phyloP scores from a whole-genome alignment of 2,888 invertebrate genomes.

The Carterocephalus palaemon region DNA sequence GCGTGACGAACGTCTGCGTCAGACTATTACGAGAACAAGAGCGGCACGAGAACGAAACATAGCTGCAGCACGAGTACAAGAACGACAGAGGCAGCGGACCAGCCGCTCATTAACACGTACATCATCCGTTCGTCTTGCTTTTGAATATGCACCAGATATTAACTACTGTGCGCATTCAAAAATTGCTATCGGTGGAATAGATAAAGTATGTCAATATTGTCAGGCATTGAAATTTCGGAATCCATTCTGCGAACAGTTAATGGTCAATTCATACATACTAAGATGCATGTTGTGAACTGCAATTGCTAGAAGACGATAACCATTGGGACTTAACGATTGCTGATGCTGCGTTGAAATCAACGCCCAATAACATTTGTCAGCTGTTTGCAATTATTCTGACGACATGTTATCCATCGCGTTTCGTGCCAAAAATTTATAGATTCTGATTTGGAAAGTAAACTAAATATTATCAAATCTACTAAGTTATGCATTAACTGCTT shows the following conservation, averaged over 20 bases:
- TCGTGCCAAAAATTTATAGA: too few species aligned
- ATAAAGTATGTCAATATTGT: conserved; percentile 35
- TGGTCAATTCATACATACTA: conserved; percentile 6
- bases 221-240: conserved; percentile 28
- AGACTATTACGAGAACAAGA: conserved; percentile 35
- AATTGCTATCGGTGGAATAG: conserved; percentile 33
- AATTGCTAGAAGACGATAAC: too few species aligned
- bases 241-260: too few species aligned
- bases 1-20: conserved; percentile 35
- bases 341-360: too few species aligned
- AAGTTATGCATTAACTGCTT: too few species aligned
- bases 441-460: too few species aligned
- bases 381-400: too few species aligned
- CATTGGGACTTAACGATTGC: too few species aligned
- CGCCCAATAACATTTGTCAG: too few species aligned
- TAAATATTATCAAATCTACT: too few species aligned
- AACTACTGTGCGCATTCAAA: conserved; percentile 33
- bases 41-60: conserved; percentile 36
- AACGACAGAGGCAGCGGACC: conserved; percentile 31
- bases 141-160: conserved; percentile 36
- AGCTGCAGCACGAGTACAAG: conserved; percentile 32
- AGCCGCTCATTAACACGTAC: conserved; percentile 35
- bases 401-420: too few species aligned
- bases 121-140: conserved; percentile 35
- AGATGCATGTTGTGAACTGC: too few species aligned